Evolutionary conservation across 2,797 vertebrate species (phyloP), one percentile per base, ranked within the genome.

Genomic region (Phataginus tetradactyla): DNA sequence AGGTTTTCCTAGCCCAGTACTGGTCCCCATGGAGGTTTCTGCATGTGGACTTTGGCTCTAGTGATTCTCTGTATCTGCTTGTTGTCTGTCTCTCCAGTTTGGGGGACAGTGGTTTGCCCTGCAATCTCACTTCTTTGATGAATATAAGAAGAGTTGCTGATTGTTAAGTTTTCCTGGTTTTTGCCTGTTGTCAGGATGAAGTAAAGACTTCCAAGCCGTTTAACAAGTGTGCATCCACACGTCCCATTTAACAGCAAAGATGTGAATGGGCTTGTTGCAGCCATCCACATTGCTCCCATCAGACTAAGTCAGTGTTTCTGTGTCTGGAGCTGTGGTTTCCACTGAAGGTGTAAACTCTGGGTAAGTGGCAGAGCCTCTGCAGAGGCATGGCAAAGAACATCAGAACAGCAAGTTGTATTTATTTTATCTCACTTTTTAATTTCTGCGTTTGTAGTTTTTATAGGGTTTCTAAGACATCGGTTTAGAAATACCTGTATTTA

Each of bases 341-440:
- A 25, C 3, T 0, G 1, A 34, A 6, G 25, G 13, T 9, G 1
- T 18, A 7, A 0, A 2, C 66, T 27, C 42, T 10, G 8, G 20
- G 0, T 27, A 79, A 32, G 18, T n/a, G 18, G 34, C 85, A 71
- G 57, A 49, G 21, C 77, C 20, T 34, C 37, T 53, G 2, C 77
- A 12, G 32, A 7, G 21, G 7, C 2, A 0, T 37, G 32, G 51
- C 23, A 69, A 64, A 84, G 53, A 57, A 51, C 29, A 17, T 34
- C 27, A 63, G 17, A 57, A 49, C 37, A 57, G 21, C 25, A 4
- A 45, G 2, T 34, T 25, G 11, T 42, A 12, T 51, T 83, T 64
- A 32, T 29, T 64, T 86, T 57, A 72, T 66, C 5, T 71, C 2
- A 20, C 49, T 25, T 78, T 61, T 86, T 86, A 23, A 68, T 93